Base-by-base conservation (phyloP, 2,888 invertebrate genomes). In the Athalia cordata region DNA sequence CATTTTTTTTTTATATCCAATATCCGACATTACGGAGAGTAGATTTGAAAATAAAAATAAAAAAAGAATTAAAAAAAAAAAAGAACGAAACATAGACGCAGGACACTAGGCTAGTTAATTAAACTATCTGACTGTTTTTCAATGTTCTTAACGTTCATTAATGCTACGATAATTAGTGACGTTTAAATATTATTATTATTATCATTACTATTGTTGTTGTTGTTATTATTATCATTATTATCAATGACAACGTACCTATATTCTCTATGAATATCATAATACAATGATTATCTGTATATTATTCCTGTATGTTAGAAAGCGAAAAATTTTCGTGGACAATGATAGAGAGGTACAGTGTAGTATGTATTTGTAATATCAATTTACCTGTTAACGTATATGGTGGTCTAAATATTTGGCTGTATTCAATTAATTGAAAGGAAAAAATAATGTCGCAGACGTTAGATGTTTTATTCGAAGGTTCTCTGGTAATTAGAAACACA, bases 121-220 rank as follows among this genome's bases (percentile, higher is more conserved):
- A 68, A 74, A 81, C 68, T 82, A 77, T 85, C 83, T 85, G 86
- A 87, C 87, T 86, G 85, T 87, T 86, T 80, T 83, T 87, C 81
- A 81, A 85, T 87, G 86, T 86, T 86, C 84, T 86, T 83, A 85
- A 87, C 86, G 84, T 86, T 86, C 84, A 85, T n/a, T 62, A 13
- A 62, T 13, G 62, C 84, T 85, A 85, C 29, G 13, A 29, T 13
- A 7, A 55, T 13, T 7, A 3, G 9, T n/a, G 61, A 59, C 61
- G 72, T 74, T 57, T 43, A 59, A 9, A 9, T 66, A 66, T 66
- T 11, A 11, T 52, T 45, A 9, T n/a, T 70, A 70, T 15, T 45
- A 70, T 52, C 29, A 70, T 57, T 9, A 55, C 43, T 70, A 83
- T 81, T 83, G 81, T 79, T 82, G 82, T 82, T 81, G 6, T 13